Evolutionary conservation across 2,888 invertebrate species (phyloP).

Genomic region (Tiliacea citrago): DNA sequence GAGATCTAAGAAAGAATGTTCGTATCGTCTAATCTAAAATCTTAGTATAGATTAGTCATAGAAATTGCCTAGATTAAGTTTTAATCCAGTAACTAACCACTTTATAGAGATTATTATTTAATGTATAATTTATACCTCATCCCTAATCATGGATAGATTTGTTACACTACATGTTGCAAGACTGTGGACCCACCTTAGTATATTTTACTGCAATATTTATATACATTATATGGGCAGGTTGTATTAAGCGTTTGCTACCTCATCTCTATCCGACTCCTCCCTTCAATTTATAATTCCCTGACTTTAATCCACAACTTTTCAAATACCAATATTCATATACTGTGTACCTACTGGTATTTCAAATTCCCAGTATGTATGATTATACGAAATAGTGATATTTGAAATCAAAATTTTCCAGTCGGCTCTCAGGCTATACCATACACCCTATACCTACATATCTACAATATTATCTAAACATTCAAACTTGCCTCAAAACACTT

Average conservation of each 20-base stretch:
- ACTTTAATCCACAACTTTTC: conserved; percentile 4
- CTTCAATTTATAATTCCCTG: not conserved
- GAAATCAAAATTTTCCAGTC: conserved; percentile 23
- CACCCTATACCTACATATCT: conserved; percentile 64
- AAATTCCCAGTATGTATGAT: not conserved
- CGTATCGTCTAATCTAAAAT: conserved; percentile 26
- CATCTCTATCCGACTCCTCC: not conserved
- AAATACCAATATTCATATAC: not conserved
- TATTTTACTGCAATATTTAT: conserved; percentile 3
- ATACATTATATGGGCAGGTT: conserved; percentile 17
- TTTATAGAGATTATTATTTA: not conserved
- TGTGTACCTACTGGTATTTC: not conserved
- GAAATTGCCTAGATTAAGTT: conserved; percentile 11
- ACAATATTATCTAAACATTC: conserved; percentile 73
- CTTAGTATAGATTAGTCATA: conserved; percentile 14
- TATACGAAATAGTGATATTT: not conserved
- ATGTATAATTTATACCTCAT: not conserved
- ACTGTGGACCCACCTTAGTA: conserved; percentile 17
- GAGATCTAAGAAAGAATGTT: conserved; percentile 15
- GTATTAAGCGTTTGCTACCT: conserved; percentile 6
- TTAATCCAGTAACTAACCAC: not conserved
- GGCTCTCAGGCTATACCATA: conserved; percentile 45
- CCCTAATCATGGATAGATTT: not conserved
- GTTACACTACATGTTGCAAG: conserved; percentile 18
- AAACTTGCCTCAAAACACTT: conserved; percentile 68